Percentiles rank a stretch among this genome's conserved stretches.
Evolutionary conservation across 1,140 invertebrate species (phyloP).

Genomic region (Pollicipes pollicipes): DNA sequence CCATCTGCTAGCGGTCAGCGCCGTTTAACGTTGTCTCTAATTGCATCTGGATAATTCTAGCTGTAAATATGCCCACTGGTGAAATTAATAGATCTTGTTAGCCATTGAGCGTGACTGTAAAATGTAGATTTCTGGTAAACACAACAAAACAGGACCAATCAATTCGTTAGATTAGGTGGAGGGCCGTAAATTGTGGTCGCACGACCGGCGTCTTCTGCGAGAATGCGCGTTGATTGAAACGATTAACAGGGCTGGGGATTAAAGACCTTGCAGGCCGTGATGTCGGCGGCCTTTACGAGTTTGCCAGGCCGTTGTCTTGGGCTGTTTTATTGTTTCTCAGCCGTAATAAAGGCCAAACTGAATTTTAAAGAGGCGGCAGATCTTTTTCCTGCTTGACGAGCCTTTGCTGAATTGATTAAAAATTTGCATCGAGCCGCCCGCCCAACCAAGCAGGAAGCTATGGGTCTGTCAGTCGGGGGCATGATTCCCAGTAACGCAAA

Average conservation of each 20-base stretch:
- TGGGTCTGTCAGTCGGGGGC: no score
- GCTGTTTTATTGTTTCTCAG: not conserved
- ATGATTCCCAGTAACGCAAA: no score
- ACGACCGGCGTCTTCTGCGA: not conserved
- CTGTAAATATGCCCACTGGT: not conserved
- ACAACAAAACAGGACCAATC: not conserved
- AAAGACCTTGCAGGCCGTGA: no score
- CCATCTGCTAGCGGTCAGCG: not conserved
- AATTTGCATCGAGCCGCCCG: no score
- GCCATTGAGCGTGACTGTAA: not conserved
- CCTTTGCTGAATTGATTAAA: no score
- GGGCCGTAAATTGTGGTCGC: not conserved
- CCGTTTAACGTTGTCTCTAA: not conserved
- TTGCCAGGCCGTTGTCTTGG: not conserved
- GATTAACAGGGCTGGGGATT: no score
- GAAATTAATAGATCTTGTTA: not conserved
- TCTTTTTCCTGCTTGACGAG: not conserved
- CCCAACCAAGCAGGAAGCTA: no score
- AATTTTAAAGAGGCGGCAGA: not conserved
- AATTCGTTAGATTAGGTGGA: not conserved
- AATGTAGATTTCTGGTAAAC: not conserved
- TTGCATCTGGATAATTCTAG: not conserved
- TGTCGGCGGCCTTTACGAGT: not conserved
- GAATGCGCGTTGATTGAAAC: no score
- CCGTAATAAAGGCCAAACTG: not conserved